These are phyloP conservation scores for Eulacestoma nigropectus DNA, from an alignment of 2,113 vertebrate species.

Conservation along the genomic window DNA sequence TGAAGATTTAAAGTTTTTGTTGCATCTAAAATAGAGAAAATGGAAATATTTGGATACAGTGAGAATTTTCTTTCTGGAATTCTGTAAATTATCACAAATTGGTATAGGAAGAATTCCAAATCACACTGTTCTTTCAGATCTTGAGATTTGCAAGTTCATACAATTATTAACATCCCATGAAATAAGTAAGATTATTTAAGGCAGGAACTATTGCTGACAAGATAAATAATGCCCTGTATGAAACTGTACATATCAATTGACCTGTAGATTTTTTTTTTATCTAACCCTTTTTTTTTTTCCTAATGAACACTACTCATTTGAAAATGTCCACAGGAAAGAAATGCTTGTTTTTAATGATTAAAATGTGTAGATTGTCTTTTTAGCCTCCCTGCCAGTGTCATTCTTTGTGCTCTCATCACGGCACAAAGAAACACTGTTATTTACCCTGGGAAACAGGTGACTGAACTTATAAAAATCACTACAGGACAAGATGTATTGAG, in stretches of 20 bases:
- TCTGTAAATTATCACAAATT: background rate
- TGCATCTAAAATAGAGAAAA: background rate
- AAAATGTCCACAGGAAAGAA: constrained; percentile 33
- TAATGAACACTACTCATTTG: background rate
- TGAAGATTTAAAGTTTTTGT: background rate
- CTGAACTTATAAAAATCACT: constrained; percentile 94
- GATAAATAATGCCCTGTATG: background rate
- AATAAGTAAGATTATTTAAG: background rate
- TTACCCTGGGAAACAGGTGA: constrained; percentile 94
- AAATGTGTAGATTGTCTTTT: constrained; percentile 36
- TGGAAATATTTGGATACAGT: background rate
- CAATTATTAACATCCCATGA: background rate
- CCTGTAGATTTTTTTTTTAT: background rate
- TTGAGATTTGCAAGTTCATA: background rate
- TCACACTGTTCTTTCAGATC: background rate
- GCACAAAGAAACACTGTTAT: constrained; percentile 69
- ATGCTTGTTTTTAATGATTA: constrained; percentile 27
- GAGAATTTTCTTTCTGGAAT: background rate
- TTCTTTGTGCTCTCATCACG: background rate
- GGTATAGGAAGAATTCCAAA: background rate
- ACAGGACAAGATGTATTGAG: constrained; percentile 93
- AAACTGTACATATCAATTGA: background rate
- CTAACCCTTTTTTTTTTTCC: background rate
- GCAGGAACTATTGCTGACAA: background rate
- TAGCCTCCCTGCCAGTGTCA: background rate